Percentiles rank a stretch among this genome's conserved stretches.
phyloP scores from a whole-genome alignment of 2,888 invertebrate genomes.

The Eilema sororculum region DNA sequence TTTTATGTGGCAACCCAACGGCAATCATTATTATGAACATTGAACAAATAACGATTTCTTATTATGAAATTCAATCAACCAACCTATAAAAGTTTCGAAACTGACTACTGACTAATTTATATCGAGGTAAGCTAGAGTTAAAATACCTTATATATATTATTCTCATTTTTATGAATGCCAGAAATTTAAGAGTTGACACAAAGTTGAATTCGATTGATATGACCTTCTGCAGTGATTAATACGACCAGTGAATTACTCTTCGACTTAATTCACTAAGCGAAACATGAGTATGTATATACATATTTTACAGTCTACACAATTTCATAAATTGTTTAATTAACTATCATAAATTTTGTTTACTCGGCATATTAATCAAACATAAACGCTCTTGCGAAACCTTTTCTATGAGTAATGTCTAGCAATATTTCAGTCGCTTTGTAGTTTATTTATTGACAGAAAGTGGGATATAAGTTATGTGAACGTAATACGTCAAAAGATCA shows the following conservation, averaged over 20 bases:
- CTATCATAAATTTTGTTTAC: constrained; percentile 32
- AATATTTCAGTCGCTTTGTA: constrained; percentile 21
- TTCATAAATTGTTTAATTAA: constrained; percentile 26
- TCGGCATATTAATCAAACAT: constrained; percentile 27
- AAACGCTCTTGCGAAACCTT: constrained; percentile 19
- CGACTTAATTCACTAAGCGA: constrained; percentile 12
- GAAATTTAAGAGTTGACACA: background rate
- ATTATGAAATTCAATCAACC: background rate
- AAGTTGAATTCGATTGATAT: constrained; percentile 3
- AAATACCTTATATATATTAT: background rate
- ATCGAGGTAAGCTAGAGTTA: background rate
- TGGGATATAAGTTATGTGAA: background rate
- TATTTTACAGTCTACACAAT: constrained; percentile 20
- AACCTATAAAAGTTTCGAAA: background rate
- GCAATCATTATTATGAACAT: too few relatives aligned
- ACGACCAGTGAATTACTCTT: background rate
- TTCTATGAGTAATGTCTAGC: constrained; percentile 29
- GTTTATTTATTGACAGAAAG: constrained; percentile 16
- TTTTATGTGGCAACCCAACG: too few relatives aligned
- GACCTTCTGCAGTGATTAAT: constrained; percentile 10
- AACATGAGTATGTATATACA: constrained; percentile 15
- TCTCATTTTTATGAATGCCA: background rate
- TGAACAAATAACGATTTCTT: too few relatives aligned
- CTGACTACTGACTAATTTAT: background rate
- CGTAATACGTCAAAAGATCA: background rate